phyloP scores from a whole-genome alignment of 2,113 vertebrate genomes.

The Camarhynchus parvulus region DNA sequence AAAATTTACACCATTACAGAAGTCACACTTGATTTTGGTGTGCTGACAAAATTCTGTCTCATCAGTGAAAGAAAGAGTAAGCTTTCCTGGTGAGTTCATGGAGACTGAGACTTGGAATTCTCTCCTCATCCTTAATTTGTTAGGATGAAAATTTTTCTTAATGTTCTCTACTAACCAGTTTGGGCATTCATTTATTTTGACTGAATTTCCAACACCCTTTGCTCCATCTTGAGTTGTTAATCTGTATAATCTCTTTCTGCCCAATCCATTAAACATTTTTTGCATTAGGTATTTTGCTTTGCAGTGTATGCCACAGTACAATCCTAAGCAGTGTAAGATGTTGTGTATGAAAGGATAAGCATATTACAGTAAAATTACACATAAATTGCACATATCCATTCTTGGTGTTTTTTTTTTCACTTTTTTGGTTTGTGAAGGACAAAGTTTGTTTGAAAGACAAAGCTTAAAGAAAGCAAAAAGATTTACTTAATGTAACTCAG shows the following conservation, averaged over 20 bases:
- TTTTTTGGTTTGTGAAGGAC: rapidly evolving
- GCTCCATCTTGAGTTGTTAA: background rate
- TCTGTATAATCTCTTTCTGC: background rate
- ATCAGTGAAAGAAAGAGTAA: background rate
- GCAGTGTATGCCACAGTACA: background rate
- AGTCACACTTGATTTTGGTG: background rate
- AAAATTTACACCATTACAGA: background rate
- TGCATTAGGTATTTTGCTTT: background rate
- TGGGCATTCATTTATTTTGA: background rate
- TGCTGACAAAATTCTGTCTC: background rate
- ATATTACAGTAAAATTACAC: background rate
- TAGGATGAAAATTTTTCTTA: background rate
- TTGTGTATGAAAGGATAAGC: rapidly evolving
- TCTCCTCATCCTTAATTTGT: background rate
- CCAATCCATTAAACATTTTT: background rate
- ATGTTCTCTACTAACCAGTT: background rate
- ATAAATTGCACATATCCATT: background rate
- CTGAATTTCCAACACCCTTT: background rate
- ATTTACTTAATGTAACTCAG: background rate
- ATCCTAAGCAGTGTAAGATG: background rate
- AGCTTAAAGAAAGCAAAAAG: background rate
- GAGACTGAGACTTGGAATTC: background rate
- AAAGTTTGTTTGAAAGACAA: background rate
- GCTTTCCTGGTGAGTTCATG: background rate
- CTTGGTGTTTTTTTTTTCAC: too few relatives aligned